Evolutionary conservation across 2,888 invertebrate genomes (phyloP).

Genomic region (Dryadula phaetusa): DNA sequence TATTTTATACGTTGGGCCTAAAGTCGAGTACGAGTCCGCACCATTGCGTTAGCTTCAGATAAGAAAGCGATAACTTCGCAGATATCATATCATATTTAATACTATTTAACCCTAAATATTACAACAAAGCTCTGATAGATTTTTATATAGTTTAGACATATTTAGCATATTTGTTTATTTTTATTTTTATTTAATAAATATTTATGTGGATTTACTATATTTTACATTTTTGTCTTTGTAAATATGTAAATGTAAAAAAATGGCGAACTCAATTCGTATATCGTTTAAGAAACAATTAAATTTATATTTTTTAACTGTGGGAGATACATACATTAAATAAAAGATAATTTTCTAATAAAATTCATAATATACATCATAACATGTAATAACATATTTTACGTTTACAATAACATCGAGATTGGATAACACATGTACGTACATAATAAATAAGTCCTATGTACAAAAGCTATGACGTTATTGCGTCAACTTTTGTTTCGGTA

Average conservation of each 20-base stretch:
- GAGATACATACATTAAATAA: no score
- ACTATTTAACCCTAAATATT: slow-evolving; percentile 15
- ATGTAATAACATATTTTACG: not conserved
- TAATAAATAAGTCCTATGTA: not conserved
- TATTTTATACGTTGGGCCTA: not conserved
- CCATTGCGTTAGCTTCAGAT: slow-evolving; percentile 22
- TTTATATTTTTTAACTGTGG: no score
- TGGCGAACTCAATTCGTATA: no score
- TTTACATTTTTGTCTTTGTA: no score
- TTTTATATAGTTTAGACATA: not conserved
- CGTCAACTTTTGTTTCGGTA: not conserved
- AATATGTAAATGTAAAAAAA: no score
- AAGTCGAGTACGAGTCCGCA: not conserved
- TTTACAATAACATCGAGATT: not conserved
- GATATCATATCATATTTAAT: slow-evolving; percentile 35
- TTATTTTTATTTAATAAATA: not conserved
- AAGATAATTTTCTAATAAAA: not conserved
- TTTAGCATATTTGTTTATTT: not conserved
- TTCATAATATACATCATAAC: not conserved
- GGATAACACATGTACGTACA: not conserved
- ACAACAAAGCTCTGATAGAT: not conserved
- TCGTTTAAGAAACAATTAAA: no score
- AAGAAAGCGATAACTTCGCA: slow-evolving; percentile 26
- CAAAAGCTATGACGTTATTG: slow-evolving; percentile 9
- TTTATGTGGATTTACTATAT: no score